Evolutionary conservation across 2,113 vertebrate species (phyloP).

Genomic region (Scopus umbretta): DNA sequence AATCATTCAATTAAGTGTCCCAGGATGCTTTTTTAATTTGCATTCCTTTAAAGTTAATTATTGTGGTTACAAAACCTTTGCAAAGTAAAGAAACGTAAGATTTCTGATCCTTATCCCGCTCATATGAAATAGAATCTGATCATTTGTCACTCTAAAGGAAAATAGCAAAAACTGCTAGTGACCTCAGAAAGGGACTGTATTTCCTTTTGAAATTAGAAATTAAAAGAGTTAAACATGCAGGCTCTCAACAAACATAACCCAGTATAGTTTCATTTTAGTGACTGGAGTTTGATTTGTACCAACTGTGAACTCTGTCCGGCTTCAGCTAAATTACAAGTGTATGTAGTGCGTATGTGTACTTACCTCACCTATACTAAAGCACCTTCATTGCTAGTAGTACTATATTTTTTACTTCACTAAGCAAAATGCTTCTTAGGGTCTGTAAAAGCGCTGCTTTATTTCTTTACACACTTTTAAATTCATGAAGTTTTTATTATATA

Average conservation of each 20-base stretch:
- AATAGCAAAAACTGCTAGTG: not conserved
- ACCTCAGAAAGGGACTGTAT: not conserved
- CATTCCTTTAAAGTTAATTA: constrained; percentile 1
- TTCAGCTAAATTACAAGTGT: not conserved
- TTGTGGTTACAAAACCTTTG: not conserved
- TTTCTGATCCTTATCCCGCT: not conserved
- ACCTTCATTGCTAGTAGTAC: not conserved
- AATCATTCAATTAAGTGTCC: not conserved
- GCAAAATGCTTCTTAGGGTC: not conserved
- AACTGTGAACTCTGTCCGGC: not conserved
- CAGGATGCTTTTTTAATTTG: not conserved
- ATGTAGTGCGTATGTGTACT: not conserved
- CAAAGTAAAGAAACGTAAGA: not conserved
- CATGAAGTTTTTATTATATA: not conserved
- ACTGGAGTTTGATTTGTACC: not conserved
- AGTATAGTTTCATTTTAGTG: not conserved
- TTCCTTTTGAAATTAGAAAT: not conserved
- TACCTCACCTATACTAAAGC: not conserved
- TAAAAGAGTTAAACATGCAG: not conserved
- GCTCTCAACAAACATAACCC: not conserved
- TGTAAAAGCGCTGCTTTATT: not conserved
- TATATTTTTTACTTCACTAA: not conserved
- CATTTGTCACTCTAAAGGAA: not conserved
- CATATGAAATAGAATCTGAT: not conserved
- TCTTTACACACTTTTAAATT: not conserved